Evolutionary conservation across 2,888 invertebrate species (phyloP), one percentile per base, ranked within the genome.

Genomic region (Hecatera dysodea): DNA sequence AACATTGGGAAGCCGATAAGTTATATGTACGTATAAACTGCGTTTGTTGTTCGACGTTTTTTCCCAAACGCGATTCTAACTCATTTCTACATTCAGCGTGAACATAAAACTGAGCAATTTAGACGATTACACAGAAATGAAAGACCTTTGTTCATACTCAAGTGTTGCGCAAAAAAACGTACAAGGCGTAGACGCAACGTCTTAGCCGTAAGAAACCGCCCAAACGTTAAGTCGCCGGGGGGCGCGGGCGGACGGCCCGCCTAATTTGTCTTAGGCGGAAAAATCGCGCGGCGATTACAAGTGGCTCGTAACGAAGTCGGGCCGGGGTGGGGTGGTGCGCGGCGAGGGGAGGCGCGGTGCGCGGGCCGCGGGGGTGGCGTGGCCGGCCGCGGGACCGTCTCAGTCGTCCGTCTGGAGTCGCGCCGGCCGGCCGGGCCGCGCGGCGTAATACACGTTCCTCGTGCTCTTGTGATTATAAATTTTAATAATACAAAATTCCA

Each of bases 201-300:
- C 93, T 93, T 90, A 85, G 78, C 69, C 66, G 60, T 89, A 93
- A 93, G 93, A 94, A 93, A 87, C 91, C 94, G 93, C 93, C 95
- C 94, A 93, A 92, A 91, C 85, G 90, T 87, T 87, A 89, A 90
- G 89, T 84, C 80, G 71, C 85, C 82, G 89, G 85, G 88, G 89
- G 83, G 89, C 85, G 88, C 86, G 86, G 91, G 91, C 90, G 90
- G 90, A 90, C 90, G 89, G 93, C 90, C 94, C 93, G 94, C 95
- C 95, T 96, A 96, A 96, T 95, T 95, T 94, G 94, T 95, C 95
- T 96, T 94, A 95, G 95, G 95, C 95, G 95, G 95, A 95, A 96
- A 95, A 96, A 96, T 95, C 94, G 94, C 93, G 91, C 91, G 93
- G 94, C 94, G 93, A 95, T 95, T 95, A 95, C 95, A 95, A 95